Evolutionary conservation across 2,113 vertebrate genomes (phyloP), one percentile per base, ranked within the genome.

Genomic region (Colinus virginianus): DNA sequence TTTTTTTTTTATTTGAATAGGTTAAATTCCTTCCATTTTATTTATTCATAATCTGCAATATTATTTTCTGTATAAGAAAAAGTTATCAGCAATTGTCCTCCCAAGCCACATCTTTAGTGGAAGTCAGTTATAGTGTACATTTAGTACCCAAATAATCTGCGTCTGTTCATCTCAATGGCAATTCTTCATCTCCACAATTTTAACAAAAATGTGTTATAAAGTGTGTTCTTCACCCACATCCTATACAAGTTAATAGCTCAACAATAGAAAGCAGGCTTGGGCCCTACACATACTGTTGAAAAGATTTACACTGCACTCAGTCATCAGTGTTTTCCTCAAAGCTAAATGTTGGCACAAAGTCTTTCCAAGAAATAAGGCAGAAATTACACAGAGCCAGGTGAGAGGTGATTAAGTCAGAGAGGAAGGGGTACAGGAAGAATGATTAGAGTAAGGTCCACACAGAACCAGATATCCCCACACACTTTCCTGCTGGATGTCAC

Each of bases 11-110:
- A 46, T 4, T 1, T 4, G 19, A n/a, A 63, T 62, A 40, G 3
- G 7, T 63, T 81, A 2, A 69, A 17, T 85, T 85, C 25, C 19
- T 11, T 90, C 18, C 4, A 56, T 83, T 87, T 82, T 93, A 89
- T 92, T 92, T 90, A 90, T 94, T 94, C 42, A 91, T 94, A 74
- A 90, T 56, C 75, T 83, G 22, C 11, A 90, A 85, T 53, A 38
- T 7, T 42, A 80, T 90, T 87, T 92, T 90, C 90, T 56, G 63
- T 77, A 22, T 10, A 63, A 67, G 21, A 34, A 84, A 88, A 92
- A 72, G 19, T 34, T 42, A 90, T 26, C 66, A 70, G 53, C 6
- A 30, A 79, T 84, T 74, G 66, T 82, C 11, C 36, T 79, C 67
- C 74, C 67, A 77, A 87, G 5, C 4, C 34, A 18, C 43, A 51